phyloP scores from a whole-genome alignment of 2,888 invertebrate genomes.

The Mycalesis mineus region DNA sequence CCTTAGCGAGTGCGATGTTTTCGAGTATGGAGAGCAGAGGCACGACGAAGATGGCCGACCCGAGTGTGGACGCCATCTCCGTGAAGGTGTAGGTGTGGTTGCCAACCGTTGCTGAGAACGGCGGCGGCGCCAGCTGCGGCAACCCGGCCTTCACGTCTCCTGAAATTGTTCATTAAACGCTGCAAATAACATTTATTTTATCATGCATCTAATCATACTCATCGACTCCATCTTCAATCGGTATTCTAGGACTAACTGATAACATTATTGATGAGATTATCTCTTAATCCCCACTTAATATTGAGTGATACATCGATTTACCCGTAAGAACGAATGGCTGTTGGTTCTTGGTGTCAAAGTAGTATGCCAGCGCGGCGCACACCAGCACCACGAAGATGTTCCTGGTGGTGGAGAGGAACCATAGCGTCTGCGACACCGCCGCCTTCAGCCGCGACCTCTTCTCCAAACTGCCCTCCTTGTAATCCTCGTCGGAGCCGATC shows the following conservation, averaged over 20 bases:
- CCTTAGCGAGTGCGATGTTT: slow-evolving; percentile 96
- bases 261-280: no score
- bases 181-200: no score
- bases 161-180: slow-evolving; percentile 35
- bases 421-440: slow-evolving; percentile 76
- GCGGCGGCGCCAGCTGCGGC: slow-evolving; percentile 81
- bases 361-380: slow-evolving; percentile 82
- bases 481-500: slow-evolving; percentile 50
- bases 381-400: slow-evolving; percentile 87
- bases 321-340: slow-evolving; percentile 83
- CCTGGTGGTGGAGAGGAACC: slow-evolving; percentile 85
- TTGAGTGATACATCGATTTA: slow-evolving; percentile 40
- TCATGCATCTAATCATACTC: no score
- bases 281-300: no score
- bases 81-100: slow-evolving; percentile 81
- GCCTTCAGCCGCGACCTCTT: slow-evolving; percentile 46
- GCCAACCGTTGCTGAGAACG: slow-evolving; percentile 81
- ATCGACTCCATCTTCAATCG: no score
- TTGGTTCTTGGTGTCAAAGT: slow-evolving; percentile 78
- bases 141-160: slow-evolving; percentile 85
- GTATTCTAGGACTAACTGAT: no score
- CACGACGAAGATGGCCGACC: slow-evolving; percentile 90
- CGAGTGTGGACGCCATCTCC: slow-evolving; percentile 88
- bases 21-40: slow-evolving; percentile 94
- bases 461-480: slow-evolving; percentile 29